A percentile compares a stretch with the other conserved stretches of the same genome.
Evolutionary conservation across 2,888 invertebrate species (phyloP).

Genomic region (Lamellibrachia columna): DNA sequence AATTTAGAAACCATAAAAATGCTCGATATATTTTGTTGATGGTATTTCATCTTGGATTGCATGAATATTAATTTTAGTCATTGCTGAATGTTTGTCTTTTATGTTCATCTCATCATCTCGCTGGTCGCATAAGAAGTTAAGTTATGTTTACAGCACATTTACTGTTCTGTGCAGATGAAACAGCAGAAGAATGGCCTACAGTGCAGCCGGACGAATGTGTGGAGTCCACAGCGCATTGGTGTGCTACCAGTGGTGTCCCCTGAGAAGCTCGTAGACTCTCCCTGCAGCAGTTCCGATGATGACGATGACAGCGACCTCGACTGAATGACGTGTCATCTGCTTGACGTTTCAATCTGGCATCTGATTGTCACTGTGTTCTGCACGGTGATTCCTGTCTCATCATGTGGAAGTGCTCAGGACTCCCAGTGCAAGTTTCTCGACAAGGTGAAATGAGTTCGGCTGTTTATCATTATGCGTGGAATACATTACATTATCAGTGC

Average conservation of each 20-base stretch:
- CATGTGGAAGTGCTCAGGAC: background rate
- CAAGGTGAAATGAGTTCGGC: background rate
- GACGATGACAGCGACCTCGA: background rate
- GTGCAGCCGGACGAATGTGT: background rate
- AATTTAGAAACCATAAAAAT: no score
- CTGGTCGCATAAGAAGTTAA: no score
- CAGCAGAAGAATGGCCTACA: background rate
- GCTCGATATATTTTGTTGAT: no score
- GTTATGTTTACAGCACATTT: background rate
- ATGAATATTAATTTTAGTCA: no score
- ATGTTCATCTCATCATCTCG: no score
- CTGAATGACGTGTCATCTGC: background rate
- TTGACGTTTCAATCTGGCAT: background rate
- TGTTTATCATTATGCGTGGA: background rate
- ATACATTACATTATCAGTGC: background rate
- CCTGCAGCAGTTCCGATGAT: background rate
- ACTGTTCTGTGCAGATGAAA: background rate
- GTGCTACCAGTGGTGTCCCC: background rate
- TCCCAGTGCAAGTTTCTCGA: background rate
- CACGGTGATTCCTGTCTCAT: background rate
- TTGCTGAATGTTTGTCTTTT: no score
- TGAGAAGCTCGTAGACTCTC: background rate
- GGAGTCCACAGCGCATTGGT: background rate
- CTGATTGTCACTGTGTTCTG: background rate
- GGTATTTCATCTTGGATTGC: no score